Conservation (phyloP, 2,797 vertebrate species). For the Buphagus erythrorhynchus region DNA sequence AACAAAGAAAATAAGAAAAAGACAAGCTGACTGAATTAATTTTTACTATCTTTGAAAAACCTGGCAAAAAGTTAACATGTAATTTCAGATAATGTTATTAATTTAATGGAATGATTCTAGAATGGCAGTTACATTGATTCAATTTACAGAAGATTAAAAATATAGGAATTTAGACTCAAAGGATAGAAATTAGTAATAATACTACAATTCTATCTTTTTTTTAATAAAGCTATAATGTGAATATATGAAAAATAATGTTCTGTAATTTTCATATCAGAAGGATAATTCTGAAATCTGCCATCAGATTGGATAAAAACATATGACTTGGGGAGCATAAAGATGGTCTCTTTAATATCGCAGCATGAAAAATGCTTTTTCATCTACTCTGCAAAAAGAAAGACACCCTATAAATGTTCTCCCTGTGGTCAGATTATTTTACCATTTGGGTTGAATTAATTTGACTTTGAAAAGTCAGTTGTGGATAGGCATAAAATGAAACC, state of each 20-base stretch:
- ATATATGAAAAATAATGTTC: not conserved
- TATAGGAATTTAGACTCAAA: not conserved
- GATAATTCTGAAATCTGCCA: not conserved
- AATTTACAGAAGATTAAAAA: not conserved
- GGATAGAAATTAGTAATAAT: not conserved
- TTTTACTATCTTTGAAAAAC: not conserved
- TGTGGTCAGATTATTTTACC: not conserved
- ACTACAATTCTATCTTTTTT: not conserved
- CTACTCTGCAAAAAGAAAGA: not conserved
- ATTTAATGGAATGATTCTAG: not conserved
- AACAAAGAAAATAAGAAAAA: not conserved
- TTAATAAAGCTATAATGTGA: not conserved
- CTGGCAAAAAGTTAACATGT: not conserved
- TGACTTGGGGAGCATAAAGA: not conserved
- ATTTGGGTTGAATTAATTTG: not conserved
- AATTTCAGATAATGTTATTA: slow-evolving; percentile 8
- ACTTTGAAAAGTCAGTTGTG: not conserved
- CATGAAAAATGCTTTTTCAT: not conserved
- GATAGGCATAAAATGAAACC: not conserved
- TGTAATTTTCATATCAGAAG: not conserved
- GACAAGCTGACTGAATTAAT: not conserved
- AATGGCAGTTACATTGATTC: not conserved
- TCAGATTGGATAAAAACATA: not conserved
- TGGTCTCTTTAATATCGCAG: not conserved
- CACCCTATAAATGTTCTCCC: not conserved